Conservation (phyloP, 2,113 vertebrate genomes). For the Anarhynchus alexandrinus region DNA sequence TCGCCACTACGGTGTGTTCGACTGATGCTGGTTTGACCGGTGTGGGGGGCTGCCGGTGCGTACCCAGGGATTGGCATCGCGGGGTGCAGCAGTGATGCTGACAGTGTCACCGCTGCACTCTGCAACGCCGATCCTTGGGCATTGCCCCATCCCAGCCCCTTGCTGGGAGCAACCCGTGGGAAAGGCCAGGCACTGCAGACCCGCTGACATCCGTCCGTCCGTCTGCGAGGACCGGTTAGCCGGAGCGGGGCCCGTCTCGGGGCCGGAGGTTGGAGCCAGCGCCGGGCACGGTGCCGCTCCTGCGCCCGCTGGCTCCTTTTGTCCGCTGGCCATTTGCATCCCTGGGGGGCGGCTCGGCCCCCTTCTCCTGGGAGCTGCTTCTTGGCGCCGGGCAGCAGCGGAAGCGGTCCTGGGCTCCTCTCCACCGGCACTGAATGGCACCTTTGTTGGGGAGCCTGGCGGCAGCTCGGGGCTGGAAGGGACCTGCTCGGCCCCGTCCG, state of each 20-base stretch:
- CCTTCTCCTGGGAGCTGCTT: slow-evolving; percentile 28
- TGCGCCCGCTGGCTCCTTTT: slow-evolving; percentile 18
- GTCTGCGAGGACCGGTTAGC: not conserved
- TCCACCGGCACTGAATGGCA: slow-evolving; percentile 23
- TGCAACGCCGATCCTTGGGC: fast-evolving
- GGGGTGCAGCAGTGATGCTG: not conserved
- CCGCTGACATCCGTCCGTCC: not conserved
- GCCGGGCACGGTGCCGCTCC: slow-evolving; percentile 8
- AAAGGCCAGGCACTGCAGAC: not conserved
- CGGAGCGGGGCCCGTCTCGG: not conserved
- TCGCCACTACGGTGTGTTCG: not conserved
- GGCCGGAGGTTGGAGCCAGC: not conserved
- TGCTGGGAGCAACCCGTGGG: not conserved
- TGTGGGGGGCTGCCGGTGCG: not conserved
- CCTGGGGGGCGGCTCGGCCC: not conserved
- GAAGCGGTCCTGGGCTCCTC: slow-evolving; percentile 40
- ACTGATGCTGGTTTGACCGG: not conserved
- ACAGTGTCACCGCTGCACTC: fast-evolving
- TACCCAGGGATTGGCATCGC: not conserved
- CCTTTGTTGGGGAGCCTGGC: slow-evolving; percentile 49
- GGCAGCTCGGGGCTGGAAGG: not conserved
- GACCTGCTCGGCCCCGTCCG: not conserved
- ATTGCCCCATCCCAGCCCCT: not conserved
- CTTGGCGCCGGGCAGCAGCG: not conserved
- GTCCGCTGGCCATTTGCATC: not conserved